Evolutionary conservation across 1,140 invertebrate genomes (phyloP).

Genomic region (Spodoptera frugiperda): DNA sequence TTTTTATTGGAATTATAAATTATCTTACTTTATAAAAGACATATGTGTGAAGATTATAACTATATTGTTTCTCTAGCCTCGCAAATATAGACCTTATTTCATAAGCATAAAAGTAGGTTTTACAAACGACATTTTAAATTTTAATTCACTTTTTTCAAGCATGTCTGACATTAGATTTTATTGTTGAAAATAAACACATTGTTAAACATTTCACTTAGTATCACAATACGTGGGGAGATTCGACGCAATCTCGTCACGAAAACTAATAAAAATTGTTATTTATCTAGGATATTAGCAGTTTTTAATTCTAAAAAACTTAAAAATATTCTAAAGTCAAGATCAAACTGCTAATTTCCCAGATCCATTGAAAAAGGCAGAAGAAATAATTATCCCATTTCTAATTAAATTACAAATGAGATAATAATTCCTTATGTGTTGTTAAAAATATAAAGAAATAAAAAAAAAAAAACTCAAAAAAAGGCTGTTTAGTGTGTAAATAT

Average conservation of each 20-base stretch:
- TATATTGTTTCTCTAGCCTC: too few relatives aligned
- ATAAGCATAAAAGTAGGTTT: too few relatives aligned
- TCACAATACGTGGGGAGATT: slow-evolving; percentile 18
- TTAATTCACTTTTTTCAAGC: not conserved
- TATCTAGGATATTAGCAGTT: slow-evolving; percentile 28
- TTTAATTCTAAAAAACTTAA: not conserved
- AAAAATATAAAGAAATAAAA: slow-evolving; percentile 54
- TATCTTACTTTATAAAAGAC: too few relatives aligned
- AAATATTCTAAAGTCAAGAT: not conserved
- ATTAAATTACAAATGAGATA: slow-evolving; percentile 24
- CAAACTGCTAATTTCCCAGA: slow-evolving; percentile 34
- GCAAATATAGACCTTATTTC: too few relatives aligned
- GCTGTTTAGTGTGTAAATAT: slow-evolving; percentile 71
- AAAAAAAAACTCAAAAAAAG: slow-evolving; percentile 74
- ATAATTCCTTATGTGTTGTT: slow-evolving; percentile 46
- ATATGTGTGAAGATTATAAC: too few relatives aligned
- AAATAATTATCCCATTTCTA: slow-evolving; percentile 42
- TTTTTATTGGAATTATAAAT: too few relatives aligned
- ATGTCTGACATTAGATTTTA: slow-evolving; percentile 16
- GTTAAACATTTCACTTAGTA: slow-evolving; percentile 28
- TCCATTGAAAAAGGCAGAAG: slow-evolving; percentile 17
- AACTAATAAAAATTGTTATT: slow-evolving; percentile 24
- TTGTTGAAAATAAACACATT: slow-evolving; percentile 10
- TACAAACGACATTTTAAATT: slow-evolving; percentile 13
- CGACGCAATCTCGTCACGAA: not conserved